Percentiles rank a stretch among this genome's conserved stretches.
Conservation (phyloP, 2,113 vertebrate species). For the Rhodinocichla rosea region DNA sequence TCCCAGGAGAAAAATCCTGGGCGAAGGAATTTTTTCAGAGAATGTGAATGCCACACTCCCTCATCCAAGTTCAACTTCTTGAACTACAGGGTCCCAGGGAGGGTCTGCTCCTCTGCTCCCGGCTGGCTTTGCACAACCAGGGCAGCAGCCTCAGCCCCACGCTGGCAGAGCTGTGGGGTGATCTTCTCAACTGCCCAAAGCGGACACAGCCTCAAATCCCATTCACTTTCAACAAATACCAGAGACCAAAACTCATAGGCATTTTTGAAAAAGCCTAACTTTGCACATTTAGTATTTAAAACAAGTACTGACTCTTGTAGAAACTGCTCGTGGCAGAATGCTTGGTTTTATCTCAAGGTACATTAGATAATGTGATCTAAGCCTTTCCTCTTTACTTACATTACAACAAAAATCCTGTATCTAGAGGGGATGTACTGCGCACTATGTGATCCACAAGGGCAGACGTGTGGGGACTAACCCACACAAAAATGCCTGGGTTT, state of each 20-base stretch:
- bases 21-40: too few relatives aligned
- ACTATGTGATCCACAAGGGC: neutral
- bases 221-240: neutral
- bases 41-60: neutral
- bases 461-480: neutral
- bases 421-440: neutral
- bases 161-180: rapidly evolving
- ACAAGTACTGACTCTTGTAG: neutral
- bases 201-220: neutral
- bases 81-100: neutral
- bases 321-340: neutral
- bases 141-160: neutral
- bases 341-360: neutral
- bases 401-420: neutral
- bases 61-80: rapidly evolving
- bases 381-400: neutral
- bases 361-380: neutral
- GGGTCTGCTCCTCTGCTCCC: neutral
- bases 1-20: too few relatives aligned
- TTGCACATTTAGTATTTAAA: neutral
- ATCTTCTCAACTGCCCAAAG: neutral
- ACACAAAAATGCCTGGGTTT: rapidly evolving
- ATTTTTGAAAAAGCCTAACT: neutral
- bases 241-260: neutral
- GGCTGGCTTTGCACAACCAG: neutral